Evolutionary conservation across 2,888 invertebrate species (phyloP).

Genomic region (Caenorhabditis sp.): DNA sequence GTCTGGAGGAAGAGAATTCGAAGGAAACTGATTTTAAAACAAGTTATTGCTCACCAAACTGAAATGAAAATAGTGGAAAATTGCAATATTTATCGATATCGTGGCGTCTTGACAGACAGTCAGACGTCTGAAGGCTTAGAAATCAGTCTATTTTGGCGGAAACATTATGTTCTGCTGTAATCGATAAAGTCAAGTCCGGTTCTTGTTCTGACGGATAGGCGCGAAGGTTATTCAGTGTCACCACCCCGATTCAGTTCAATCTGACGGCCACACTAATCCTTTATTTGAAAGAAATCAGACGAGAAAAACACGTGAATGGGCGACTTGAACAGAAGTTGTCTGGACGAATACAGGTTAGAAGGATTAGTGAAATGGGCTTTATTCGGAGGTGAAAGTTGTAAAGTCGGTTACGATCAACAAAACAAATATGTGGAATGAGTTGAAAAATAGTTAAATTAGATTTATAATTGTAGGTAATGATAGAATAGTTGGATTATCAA

Average conservation of each 20-base stretch:
- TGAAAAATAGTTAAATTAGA: neutral
- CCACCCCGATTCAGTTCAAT: constrained; percentile 25
- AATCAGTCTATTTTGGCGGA: neutral
- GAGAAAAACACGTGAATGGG: constrained; percentile 21
- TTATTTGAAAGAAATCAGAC: constrained; percentile 21
- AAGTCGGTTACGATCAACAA: no score
- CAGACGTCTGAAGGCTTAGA: neutral
- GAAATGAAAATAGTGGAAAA: neutral
- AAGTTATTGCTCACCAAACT: neutral
- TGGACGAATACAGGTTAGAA: neutral
- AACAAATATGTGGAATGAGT: neutral
- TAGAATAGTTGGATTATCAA: neutral
- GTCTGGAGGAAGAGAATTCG: neutral
- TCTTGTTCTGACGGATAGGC: constrained; percentile 52
- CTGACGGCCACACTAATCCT: constrained; percentile 36
- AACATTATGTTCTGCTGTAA: constrained; percentile 48
- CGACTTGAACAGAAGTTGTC: neutral
- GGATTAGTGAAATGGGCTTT: neutral
- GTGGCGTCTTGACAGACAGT: no score
- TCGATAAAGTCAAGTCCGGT: constrained; percentile 58
- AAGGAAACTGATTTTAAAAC: no score
- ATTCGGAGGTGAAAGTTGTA: neutral
- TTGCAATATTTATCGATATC: neutral
- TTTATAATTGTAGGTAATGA: neutral
- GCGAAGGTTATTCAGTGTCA: constrained; percentile 53